phyloP scores from a whole-genome alignment of 2,888 invertebrate genomes.

The Rhaphigaster nebulosa region DNA sequence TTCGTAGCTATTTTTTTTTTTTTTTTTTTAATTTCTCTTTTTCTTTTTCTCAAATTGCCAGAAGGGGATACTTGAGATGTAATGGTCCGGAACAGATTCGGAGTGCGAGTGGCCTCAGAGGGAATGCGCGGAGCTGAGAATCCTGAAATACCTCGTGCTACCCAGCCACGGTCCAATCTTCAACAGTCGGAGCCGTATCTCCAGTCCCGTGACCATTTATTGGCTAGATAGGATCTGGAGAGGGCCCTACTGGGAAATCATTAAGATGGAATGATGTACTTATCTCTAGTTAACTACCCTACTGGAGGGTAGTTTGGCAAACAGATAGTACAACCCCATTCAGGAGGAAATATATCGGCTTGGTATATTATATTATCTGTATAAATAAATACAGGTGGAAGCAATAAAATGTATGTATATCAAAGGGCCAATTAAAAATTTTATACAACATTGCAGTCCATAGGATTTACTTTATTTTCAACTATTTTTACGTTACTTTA shows the following conservation, averaged over 20 bases:
- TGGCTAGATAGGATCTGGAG: not conserved
- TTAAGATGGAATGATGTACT: conserved; percentile 33
- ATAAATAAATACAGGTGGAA: not conserved
- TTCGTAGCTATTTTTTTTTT: not conserved
- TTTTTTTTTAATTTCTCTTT: not conserved
- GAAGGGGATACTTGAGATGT: not conserved
- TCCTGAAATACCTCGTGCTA: not conserved
- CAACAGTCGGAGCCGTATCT: not conserved
- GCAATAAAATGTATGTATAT: too few relatives aligned
- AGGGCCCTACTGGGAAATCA: conserved; percentile 22
- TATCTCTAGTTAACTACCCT: conserved; percentile 13
- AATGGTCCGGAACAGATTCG: conserved; percentile 23
- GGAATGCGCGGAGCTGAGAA: not conserved
- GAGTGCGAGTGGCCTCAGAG: not conserved
- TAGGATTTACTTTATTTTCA: too few relatives aligned
- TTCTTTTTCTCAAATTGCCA: conserved; percentile 17
- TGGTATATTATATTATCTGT: not conserved
- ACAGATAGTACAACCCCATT: not conserved
- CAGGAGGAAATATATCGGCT: not conserved
- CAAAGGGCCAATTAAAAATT: too few relatives aligned
- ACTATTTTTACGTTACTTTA: too few relatives aligned
- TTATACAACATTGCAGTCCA: too few relatives aligned
- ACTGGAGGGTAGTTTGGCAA: not conserved
- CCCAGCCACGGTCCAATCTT: not conserved
- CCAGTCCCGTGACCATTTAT: conserved; percentile 6